phyloP scores from a whole-genome alignment of 2,113 vertebrate species.

The Pimephales promelas region DNA sequence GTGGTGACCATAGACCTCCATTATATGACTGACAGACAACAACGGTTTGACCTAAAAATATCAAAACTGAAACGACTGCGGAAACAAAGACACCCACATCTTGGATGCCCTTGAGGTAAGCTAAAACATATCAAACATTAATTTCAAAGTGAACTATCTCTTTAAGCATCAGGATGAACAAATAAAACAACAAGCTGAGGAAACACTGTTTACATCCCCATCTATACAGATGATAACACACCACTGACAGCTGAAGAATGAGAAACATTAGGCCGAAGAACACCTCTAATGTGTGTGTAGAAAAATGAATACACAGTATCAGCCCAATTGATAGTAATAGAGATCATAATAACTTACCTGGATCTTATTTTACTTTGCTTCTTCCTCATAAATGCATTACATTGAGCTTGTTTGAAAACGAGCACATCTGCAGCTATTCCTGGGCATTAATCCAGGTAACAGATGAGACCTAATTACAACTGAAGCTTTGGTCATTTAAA shows the following conservation, averaged over 20 bases:
- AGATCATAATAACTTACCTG: background rate
- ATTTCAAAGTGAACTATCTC: too few relatives aligned
- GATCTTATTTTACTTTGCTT: background rate
- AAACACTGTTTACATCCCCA: background rate
- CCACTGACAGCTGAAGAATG: background rate
- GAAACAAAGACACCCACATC: too few relatives aligned
- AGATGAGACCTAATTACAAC: conserved; percentile 25
- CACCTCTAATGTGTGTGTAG: background rate
- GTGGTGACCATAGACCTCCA: too few relatives aligned
- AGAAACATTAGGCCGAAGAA: background rate
- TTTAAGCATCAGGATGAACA: background rate
- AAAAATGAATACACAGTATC: background rate
- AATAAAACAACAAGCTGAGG: background rate
- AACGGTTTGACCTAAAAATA: too few relatives aligned
- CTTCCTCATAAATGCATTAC: background rate
- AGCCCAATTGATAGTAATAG: background rate
- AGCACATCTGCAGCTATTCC: conserved; percentile 17
- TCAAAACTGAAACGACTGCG: too few relatives aligned
- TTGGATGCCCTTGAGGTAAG: too few relatives aligned
- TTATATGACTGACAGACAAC: too few relatives aligned
- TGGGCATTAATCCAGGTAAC: background rate
- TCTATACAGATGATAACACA: background rate
- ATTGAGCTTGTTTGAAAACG: background rate
- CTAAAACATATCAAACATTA: too few relatives aligned
- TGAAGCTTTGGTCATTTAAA: conserved; percentile 9